Evolutionary conservation across 2,113 vertebrate species (phyloP).

Genomic region (Butorides virescens): DNA sequence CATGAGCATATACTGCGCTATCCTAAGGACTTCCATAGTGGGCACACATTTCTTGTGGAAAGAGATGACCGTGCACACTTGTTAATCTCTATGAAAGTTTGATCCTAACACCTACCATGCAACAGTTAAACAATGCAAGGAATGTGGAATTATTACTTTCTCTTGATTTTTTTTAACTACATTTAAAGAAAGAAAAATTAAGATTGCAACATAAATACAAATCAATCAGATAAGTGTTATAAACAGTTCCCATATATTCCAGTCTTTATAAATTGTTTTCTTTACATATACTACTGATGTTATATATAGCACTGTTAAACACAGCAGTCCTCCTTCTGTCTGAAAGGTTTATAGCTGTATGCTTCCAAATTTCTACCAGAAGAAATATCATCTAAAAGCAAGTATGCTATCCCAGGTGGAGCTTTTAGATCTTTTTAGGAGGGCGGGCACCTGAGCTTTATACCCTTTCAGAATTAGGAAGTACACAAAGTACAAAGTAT

Average conservation of each 20-base stretch:
- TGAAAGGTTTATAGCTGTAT: background rate
- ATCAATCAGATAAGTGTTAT: background rate
- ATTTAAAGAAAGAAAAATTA: background rate
- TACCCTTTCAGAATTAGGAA: background rate
- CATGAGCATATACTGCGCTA: rapidly evolving
- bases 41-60: background rate
- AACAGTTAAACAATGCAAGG: background rate
- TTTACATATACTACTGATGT: background rate
- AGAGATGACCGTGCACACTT: background rate
- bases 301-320: background rate
- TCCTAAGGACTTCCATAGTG: background rate
- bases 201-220: background rate
- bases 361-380: background rate
- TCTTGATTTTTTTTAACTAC: background rate
- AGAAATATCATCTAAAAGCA: background rate
- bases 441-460: background rate
- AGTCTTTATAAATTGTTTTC: background rate
- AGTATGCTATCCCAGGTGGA: background rate
- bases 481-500: background rate
- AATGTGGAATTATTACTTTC: background rate
- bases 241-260: background rate
- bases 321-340: background rate
- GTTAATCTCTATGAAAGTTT: background rate
- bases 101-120: background rate
- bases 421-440: background rate